Conservation (phyloP, 2,888 invertebrate genomes). For the Melipona beecheii region DNA sequence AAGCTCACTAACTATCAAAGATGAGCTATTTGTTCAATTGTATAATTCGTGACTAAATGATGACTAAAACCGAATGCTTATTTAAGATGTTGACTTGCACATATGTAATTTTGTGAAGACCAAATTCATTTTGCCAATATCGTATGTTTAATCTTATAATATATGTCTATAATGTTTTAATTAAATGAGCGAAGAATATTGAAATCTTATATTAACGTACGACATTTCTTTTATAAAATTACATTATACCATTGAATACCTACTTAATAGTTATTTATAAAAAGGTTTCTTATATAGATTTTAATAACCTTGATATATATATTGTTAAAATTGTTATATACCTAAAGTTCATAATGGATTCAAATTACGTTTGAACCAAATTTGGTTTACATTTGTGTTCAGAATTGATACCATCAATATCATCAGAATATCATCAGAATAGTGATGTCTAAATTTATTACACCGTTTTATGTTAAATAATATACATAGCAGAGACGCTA, state of each 20-base stretch:
- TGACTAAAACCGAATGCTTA: neutral
- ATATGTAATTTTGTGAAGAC: neutral
- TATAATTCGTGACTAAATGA: neutral
- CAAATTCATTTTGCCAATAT: neutral
- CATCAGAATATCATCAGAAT: too few species aligned
- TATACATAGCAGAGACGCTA: too few species aligned
- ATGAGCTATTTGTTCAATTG: neutral
- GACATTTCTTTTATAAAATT: too few species aligned
- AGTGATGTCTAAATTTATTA: neutral
- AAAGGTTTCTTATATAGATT: too few species aligned
- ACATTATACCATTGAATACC: too few species aligned
- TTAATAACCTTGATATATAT: too few species aligned
- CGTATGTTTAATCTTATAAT: neutral
- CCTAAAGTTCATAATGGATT: neutral
- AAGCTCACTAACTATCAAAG: neutral
- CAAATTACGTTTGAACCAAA: neutral
- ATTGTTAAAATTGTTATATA: too few species aligned
- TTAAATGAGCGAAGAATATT: neutral
- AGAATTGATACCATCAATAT: neutral
- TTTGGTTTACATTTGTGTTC: neutral
- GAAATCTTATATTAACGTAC: too few species aligned
- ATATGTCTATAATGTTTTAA: neutral
- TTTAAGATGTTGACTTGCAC: neutral
- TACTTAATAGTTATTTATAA: too few species aligned
- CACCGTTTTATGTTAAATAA: neutral